These are phyloP conservation scores for Ornithorhynchus anatinus DNA, from an alignment of 2,113 vertebrate genomes.

Conservation along the genomic window DNA sequence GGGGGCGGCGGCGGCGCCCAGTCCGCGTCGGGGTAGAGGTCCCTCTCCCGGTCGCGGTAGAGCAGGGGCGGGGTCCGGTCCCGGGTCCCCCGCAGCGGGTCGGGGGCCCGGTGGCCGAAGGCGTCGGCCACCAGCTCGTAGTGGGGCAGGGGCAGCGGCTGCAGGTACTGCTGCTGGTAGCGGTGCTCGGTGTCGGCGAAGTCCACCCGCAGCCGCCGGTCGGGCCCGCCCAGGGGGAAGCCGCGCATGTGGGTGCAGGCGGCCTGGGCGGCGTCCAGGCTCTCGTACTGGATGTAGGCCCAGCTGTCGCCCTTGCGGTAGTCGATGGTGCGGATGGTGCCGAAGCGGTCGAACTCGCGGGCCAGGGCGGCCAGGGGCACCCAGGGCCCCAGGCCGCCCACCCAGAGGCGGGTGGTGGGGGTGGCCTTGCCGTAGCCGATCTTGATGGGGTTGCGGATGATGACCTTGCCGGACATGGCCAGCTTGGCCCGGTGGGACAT, in stretches of 20 bases:
- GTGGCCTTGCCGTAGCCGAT: slow-evolving; percentile 98
- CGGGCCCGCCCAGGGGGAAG: slow-evolving; percentile 91
- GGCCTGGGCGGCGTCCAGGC: slow-evolving; percentile 93
- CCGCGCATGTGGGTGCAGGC: slow-evolving; percentile 97
- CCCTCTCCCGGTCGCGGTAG: slow-evolving; percentile 90
- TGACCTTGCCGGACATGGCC: slow-evolving; percentile 97
- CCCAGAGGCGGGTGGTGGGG: slow-evolving; percentile 93
- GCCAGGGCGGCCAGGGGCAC: slow-evolving; percentile 91
- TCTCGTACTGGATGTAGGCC: slow-evolving; percentile 98
- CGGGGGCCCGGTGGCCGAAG: slow-evolving; percentile 89
- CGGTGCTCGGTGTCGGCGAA: slow-evolving; percentile 95
- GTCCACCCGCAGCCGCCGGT: slow-evolving; percentile 91
- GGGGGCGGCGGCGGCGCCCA: slow-evolving; percentile 87
- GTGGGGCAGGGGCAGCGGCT: slow-evolving; percentile 88
- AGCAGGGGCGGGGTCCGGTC: slow-evolving; percentile 92
- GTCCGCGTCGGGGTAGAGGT: slow-evolving; percentile 87
- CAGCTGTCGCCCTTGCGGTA: slow-evolving; percentile 96
- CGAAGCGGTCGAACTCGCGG: slow-evolving; percentile 96
- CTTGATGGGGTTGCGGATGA: slow-evolving; percentile 92
- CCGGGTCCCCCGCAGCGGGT: slow-evolving; percentile 86
- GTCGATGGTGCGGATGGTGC: slow-evolving; percentile 96
- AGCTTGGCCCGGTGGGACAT: slow-evolving; percentile 96
- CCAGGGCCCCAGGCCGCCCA: slow-evolving; percentile 94
- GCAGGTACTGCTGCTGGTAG: slow-evolving; percentile 94
- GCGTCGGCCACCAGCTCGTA: slow-evolving; percentile 94